Evolutionary conservation across 1,140 invertebrate species (phyloP).

Genomic region (Drosophila aff.): DNA sequence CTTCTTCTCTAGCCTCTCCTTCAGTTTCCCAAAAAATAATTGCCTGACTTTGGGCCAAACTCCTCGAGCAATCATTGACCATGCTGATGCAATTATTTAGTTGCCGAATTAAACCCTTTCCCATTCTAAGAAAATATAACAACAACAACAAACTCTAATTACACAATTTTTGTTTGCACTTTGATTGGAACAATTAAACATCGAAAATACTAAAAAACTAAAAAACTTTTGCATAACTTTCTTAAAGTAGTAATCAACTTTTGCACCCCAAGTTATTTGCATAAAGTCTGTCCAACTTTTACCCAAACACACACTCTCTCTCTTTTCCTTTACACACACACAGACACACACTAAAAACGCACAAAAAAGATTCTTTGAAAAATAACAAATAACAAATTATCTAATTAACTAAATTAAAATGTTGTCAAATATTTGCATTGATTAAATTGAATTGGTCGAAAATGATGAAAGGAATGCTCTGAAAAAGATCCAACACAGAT

Average conservation of each 20-base stretch:
- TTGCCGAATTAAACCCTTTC: conserved; percentile 3
- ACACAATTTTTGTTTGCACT: conserved; percentile 64
- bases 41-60: not conserved
- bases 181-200: conserved; percentile 45
- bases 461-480: conserved; percentile 47
- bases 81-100: conserved; percentile 43
- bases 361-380: conserved; percentile 26
- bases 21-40: not conserved
- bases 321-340: conserved; percentile 16
- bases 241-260: conserved; percentile 55
- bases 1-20: conserved; percentile 8
- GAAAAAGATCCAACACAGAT: conserved; percentile 35
- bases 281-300: conserved; percentile 49
- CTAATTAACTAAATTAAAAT: conserved; percentile 40
- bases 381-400: conserved; percentile 27
- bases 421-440: conserved; percentile 57
- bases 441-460: conserved; percentile 60
- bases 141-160: conserved; percentile 10
- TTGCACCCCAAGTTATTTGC: conserved; percentile 59
- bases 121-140: not conserved
- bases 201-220: conserved; percentile 25
- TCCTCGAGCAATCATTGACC: not conserved
- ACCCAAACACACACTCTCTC: conserved; percentile 6
- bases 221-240: conserved; percentile 51
- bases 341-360: conserved; percentile 28